Conservation (phyloP, 2,888 invertebrate genomes). For the Hypolimnas misippus region DNA sequence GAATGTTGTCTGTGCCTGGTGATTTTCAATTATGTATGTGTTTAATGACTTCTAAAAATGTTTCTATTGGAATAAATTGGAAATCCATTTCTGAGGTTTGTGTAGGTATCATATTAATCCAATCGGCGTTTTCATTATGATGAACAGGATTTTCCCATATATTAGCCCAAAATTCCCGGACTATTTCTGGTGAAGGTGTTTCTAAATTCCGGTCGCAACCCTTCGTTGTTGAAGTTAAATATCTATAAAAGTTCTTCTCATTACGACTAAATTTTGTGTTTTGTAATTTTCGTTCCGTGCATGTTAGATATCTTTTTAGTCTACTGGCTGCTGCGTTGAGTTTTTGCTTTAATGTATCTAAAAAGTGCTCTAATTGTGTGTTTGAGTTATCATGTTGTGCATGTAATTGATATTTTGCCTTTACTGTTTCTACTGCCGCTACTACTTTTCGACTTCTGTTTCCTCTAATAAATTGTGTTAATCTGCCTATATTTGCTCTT, state of each 20-base stretch:
- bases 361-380: conserved; percentile 17
- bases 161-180: conserved; percentile 32
- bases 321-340: conserved; percentile 13
- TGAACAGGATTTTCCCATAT: conserved; percentile 32
- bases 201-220: not conserved
- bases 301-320: conserved; percentile 24
- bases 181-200: conserved; percentile 14
- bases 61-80: conserved; percentile 31
- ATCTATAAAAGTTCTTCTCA: conserved; percentile 36
- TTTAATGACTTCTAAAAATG: conserved; percentile 25
- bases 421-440: conserved; percentile 11
- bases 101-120: conserved; percentile 8
- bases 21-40: conserved; percentile 36
- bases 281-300: conserved; percentile 34
- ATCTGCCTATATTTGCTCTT: conserved; percentile 7
- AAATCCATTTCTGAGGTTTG: conserved; percentile 22
- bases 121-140: conserved; percentile 31
- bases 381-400: conserved; percentile 28
- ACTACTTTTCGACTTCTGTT: not conserved
- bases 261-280: conserved; percentile 31
- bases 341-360: conserved; percentile 36
- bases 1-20: conserved; percentile 19
- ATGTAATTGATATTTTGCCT: conserved; percentile 23
- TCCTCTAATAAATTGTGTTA: not conserved
- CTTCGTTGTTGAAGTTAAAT: not conserved